These are phyloP conservation scores for Drosophila subobscura DNA, from an alignment of 1,140 invertebrate genomes.

Conservation along the genomic window DNA sequence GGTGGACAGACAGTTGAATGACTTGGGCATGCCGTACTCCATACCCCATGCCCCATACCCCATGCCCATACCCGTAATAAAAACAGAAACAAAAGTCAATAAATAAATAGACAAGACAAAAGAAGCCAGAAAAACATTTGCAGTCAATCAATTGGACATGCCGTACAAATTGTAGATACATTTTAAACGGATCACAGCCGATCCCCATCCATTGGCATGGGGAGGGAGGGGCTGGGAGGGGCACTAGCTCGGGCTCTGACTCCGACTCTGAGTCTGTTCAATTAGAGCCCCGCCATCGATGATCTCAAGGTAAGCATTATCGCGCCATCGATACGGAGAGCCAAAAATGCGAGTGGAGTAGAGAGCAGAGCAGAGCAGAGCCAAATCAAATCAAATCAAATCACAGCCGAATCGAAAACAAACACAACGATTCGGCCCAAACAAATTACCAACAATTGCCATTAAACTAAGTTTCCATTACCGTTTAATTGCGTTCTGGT, in stretches of 20 bases:
- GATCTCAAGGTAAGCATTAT: slow-evolving; percentile 26
- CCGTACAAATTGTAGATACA: slow-evolving; percentile 55
- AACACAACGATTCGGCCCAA: slow-evolving; percentile 31
- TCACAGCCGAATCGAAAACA: background rate
- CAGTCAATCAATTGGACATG: slow-evolving; percentile 64
- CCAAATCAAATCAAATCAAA: background rate
- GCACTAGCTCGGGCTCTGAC: too few species aligned
- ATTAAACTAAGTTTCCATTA: slow-evolving; percentile 64
- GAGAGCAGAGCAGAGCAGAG: too few species aligned
- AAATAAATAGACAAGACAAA: slow-evolving; percentile 44
- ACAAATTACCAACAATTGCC: slow-evolving; percentile 59
- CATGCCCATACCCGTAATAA: slow-evolving; percentile 24
- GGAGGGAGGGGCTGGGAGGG: background rate
- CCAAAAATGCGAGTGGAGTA: background rate
- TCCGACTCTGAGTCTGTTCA: background rate
- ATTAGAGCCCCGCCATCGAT: slow-evolving; percentile 20
- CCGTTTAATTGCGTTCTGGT: slow-evolving; percentile 55
- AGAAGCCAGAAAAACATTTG: slow-evolving; percentile 33
- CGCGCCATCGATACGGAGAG: background rate
- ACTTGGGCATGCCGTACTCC: slow-evolving; percentile 38
- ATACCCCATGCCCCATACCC: slow-evolving; percentile 8
- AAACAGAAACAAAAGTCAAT: slow-evolving; percentile 47
- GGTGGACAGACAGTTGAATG: slow-evolving; percentile 22
- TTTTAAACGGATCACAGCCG: slow-evolving; percentile 54
- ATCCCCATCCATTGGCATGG: background rate